Base-by-base conservation (phyloP, 2,797 vertebrate genomes). In the Malacoraja senta region DNA sequence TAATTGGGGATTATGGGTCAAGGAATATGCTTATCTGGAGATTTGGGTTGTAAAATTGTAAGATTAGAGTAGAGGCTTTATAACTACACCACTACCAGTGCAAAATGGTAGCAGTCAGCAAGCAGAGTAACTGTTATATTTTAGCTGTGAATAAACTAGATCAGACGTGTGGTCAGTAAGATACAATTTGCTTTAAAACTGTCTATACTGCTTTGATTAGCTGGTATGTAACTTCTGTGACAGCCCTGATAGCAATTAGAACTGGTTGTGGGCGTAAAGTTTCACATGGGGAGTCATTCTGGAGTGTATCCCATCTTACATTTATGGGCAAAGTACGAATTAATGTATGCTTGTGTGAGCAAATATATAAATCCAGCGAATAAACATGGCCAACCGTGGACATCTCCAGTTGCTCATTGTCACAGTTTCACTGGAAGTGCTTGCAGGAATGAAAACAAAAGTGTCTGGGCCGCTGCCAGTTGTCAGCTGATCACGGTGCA, bases 401-500 rank as follows among this genome's bases (percentile, higher is more conserved):
- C 58, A n/a, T 68, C n/a, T 68, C 61, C 63, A 68, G 21, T 88
- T 88, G 84, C 84, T 88, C 84, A 68, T 63, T 68, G 84, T 32
- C 61, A 68, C 84, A 88, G n/a, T 88, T 68, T 68, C 32, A 88
- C n/a, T 88, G 61, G 32, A 68, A 32, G 61, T 88, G 84, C 35
- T 88, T 38, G 17, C n/a, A 68, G 84, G n/a, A 68, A 68, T 88
- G 32, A 68, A 88, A 65, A 68, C 63, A 65, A 88, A 88, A 65
- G 61, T 63, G 17, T 68, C 9, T 88, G 61, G 32, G n/a, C 84
- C 65, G 13, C 84, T 88, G n/a, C 15, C 4, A 63, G 29, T 88
- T 88, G 84, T 88, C 84, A 88, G 63, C 63, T 88, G 21, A 88
- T 88, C 84, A 88, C n/a, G n/a, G n/a, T n/a, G n/a, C n/a, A n/a